These are phyloP conservation scores for Folsomia candida DNA, from an alignment of 2,888 invertebrate species.

Conservation along the genomic window DNA sequence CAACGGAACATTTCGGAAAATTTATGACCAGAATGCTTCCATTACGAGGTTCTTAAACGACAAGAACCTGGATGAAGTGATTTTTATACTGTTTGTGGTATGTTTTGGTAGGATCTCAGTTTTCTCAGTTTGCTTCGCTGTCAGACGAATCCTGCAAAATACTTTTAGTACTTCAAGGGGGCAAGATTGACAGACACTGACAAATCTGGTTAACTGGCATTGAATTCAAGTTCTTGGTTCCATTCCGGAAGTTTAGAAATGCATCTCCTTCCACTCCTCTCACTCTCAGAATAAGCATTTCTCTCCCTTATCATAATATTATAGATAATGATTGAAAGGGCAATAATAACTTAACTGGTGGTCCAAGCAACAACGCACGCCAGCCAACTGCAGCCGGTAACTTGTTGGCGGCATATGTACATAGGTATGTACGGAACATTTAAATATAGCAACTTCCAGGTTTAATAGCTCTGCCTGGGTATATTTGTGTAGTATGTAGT, in stretches of 20 bases:
- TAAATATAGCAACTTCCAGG: background rate
- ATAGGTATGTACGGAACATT: too few species aligned
- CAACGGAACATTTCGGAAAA: background rate
- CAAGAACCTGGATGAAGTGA: background rate
- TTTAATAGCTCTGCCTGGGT: too few species aligned
- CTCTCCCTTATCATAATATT: background rate
- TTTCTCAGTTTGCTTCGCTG: background rate
- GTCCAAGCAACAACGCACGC: background rate
- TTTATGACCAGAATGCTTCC: background rate
- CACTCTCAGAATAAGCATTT: background rate
- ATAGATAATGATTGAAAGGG: background rate
- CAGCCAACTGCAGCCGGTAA: background rate
- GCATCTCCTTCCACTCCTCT: background rate
- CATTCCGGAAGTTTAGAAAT: conserved; percentile 7
- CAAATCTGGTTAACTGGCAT: conserved; percentile 3
- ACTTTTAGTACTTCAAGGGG: background rate
- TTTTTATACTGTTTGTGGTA: too few species aligned
- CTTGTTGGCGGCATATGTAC: background rate
- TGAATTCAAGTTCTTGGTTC: background rate
- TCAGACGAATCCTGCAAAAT: background rate
- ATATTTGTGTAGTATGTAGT: too few species aligned
- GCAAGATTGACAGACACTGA: background rate
- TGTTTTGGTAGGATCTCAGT: background rate
- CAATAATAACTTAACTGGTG: background rate
- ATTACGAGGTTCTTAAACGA: background rate